phyloP scores from a whole-genome alignment of 2,797 vertebrate species.

The Siniperca scherzeri region DNA sequence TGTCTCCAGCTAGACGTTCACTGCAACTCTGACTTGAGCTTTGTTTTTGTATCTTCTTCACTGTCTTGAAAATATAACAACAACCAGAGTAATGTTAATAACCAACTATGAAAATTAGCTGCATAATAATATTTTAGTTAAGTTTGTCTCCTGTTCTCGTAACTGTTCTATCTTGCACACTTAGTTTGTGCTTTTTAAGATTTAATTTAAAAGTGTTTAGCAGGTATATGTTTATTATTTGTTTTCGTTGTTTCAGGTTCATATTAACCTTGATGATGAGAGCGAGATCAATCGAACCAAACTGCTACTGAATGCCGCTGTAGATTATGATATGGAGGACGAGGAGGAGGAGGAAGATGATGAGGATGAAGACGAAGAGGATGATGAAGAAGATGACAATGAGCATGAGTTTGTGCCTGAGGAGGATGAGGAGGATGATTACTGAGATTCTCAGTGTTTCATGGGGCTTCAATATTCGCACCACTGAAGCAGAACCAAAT shows the following conservation, averaged over 20 bases:
- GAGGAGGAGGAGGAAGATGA: constrained; percentile 83
- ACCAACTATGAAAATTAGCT: neutral
- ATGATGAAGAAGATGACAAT: constrained; percentile 76
- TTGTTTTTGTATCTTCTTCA: constrained; percentile 7
- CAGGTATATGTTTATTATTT: neutral
- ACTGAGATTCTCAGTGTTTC: constrained; percentile 68
- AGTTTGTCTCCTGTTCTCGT: neutral
- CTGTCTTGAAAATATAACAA: neutral
- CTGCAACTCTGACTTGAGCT: neutral
- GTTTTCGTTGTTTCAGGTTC: constrained; percentile 72
- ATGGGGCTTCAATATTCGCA: constrained; percentile 46
- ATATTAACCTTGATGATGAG: constrained; percentile 93
- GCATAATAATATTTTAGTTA: neutral
- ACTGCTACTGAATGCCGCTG: constrained; percentile 87
- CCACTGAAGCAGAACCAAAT: constrained; percentile 47
- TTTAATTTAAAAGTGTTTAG: neutral
- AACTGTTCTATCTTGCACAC: neutral
- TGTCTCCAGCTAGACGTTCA: neutral
- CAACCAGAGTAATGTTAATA: neutral
- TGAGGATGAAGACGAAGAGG: constrained; percentile 71
- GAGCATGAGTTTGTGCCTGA: constrained; percentile 80
- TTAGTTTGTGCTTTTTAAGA: neutral
- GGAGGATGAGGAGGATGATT: constrained; percentile 83
- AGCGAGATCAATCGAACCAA: constrained; percentile 94
- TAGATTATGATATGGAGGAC: constrained; percentile 85